Evolutionary conservation across 2,888 invertebrate genomes (phyloP), one percentile per base, ranked within the genome.

Genomic region (Laothoe populi): DNA sequence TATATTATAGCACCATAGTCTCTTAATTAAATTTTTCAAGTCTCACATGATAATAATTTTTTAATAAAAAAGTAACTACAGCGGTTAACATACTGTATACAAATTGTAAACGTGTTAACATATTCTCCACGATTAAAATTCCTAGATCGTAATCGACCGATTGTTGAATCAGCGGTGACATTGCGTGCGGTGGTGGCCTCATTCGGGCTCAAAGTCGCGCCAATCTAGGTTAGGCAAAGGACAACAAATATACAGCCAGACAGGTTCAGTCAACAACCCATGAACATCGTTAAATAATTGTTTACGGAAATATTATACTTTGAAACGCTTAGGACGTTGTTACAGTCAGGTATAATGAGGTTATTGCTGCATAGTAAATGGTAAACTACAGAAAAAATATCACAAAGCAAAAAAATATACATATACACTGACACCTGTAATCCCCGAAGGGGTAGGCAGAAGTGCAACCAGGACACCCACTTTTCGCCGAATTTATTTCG

Each of bases 161-260:
- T 53, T 35, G 53, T 53, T 46, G 53, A 53, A 16, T 11, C 53
- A 24, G n/a, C 26, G n/a, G n/a, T n/a, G 38, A 19, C 42, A 42
- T 19, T 42, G 42, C 19, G 3, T 60, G 44, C 8, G 21, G 10
- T 8, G 26, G 42, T 24, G 42, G 53, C 40, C 49, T 42, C 60
- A 16, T 26, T 24, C 53, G 49, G 42, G 76, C 77, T 75, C 74
- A 68, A 64, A 53, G 57, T 64, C 72, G 68, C 76, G 64, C 31
- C 59, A 67, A 81, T 76, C 78, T 82, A 74, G 81, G 79, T 83
- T 77, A 81, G 64, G 60, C 66, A 76, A 81, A 86, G 83, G 79
- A 82, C 84, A 73, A 64, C 63, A 63, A 67, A 69, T 70, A 74
- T 72, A 67, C 71, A 70, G 67, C 64, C 61, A 66, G 64, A 65